A percentile compares a stretch with the other conserved stretches of the same genome.
Evolutionary conservation across 2,113 vertebrate species (phyloP).

Genomic region (Gasterosteus nipponicus): DNA sequence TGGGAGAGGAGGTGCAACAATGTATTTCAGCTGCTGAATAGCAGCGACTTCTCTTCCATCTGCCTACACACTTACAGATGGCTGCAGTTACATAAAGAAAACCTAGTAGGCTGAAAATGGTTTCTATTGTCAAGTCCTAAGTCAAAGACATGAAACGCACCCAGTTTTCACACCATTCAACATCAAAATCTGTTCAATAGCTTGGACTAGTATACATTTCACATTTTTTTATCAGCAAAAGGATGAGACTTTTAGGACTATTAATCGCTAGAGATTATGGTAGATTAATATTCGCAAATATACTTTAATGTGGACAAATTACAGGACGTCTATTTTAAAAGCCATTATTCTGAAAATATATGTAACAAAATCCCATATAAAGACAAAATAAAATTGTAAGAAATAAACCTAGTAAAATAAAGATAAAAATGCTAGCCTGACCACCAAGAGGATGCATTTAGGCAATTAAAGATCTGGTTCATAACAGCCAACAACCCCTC

Average conservation of each 20-base stretch:
- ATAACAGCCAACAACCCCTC: neutral
- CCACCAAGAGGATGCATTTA: neutral
- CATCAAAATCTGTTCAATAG: neutral
- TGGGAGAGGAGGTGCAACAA: slow-evolving; percentile 14
- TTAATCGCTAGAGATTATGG: neutral
- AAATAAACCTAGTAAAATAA: neutral
- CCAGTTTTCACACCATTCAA: neutral
- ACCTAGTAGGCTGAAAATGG: neutral
- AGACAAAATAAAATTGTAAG: too few relatives aligned
- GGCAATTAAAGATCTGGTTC: neutral
- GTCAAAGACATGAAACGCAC: neutral
- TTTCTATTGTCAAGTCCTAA: neutral
- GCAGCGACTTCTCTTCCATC: slow-evolving; percentile 15
- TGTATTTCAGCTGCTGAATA: slow-evolving; percentile 31
- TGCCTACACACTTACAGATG: slow-evolving; percentile 47
- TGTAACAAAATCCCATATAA: neutral
- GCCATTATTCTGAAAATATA: neutral
- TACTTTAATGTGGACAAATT: neutral
- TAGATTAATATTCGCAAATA: neutral
- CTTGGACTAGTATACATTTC: too few relatives aligned
- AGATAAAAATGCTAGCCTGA: neutral
- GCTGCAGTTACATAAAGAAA: slow-evolving; percentile 33
- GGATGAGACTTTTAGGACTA: neutral
- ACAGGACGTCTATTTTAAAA: neutral
- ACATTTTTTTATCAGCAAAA: neutral